These are phyloP conservation scores for Tenthredo amoena DNA, from an alignment of 2,888 invertebrate species.

Conservation along the genomic window DNA sequence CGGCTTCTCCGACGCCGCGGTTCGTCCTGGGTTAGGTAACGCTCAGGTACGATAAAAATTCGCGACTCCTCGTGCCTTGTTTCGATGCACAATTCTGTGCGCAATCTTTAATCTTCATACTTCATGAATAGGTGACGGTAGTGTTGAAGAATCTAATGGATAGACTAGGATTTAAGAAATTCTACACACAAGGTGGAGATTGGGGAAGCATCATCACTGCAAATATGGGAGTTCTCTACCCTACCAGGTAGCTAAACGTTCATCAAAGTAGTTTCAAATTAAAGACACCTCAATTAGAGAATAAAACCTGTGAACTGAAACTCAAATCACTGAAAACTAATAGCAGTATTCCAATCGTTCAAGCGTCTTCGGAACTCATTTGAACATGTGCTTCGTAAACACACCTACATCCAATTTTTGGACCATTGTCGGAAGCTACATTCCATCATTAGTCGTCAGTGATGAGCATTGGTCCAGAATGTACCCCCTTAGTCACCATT, in stretches of 20 bases:
- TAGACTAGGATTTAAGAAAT: constrained; percentile 80
- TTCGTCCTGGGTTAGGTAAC: constrained; percentile 77
- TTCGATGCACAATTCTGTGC: background rate
- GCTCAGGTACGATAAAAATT: constrained; percentile 64
- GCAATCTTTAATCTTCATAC: constrained; percentile 60
- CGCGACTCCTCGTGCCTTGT: background rate
- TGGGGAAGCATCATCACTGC: constrained; percentile 81
- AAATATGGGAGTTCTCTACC: constrained; percentile 79
- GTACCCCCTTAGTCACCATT: constrained; percentile 78
- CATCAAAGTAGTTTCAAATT: background rate
- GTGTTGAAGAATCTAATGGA: constrained; percentile 81
- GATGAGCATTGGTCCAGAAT: constrained; percentile 79
- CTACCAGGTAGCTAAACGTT: constrained; percentile 71
- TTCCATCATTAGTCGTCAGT: constrained; percentile 82
- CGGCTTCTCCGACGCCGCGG: constrained; percentile 83
- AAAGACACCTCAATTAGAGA: background rate
- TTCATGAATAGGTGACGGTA: constrained; percentile 71
- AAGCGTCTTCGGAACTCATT: constrained; percentile 82
- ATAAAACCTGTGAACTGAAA: background rate
- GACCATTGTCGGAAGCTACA: constrained; percentile 79
- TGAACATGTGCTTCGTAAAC: constrained; percentile 81
- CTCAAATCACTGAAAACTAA: background rate
- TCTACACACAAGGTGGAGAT: constrained; percentile 83
- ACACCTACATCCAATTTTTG: constrained; percentile 68
- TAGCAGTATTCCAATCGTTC: constrained; percentile 53